Conservation (phyloP, 2,888 invertebrate genomes). For the Lasioglossum calceatum region DNA sequence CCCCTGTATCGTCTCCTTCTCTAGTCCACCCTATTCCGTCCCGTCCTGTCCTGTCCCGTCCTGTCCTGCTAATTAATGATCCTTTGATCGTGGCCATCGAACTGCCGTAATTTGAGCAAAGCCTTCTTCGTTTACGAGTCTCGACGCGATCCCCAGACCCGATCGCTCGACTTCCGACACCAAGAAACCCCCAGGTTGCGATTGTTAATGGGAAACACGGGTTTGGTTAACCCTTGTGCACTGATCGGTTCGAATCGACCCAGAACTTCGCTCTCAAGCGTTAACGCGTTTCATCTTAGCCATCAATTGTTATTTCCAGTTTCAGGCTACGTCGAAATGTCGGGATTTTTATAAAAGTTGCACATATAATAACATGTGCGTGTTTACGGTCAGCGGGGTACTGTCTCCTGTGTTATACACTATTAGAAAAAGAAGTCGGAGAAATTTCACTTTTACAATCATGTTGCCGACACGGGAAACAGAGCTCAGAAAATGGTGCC, state of each 20-base stretch:
- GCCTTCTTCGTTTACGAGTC: constrained; percentile 34
- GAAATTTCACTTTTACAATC: background rate
- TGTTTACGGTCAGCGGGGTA: too few species aligned
- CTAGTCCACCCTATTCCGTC: background rate
- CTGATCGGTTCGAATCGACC: background rate
- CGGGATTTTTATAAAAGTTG: too few species aligned
- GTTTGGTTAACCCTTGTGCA: background rate
- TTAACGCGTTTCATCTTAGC: background rate
- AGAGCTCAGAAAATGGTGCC: background rate
- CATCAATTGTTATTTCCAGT: background rate
- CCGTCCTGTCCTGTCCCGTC: background rate
- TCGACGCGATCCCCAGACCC: background rate
- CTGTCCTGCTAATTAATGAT: constrained; percentile 51
- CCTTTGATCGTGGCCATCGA: constrained; percentile 61
- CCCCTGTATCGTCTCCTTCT: background rate
- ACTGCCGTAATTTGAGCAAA: constrained; percentile 60
- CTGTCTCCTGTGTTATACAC: too few species aligned
- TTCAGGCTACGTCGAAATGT: background rate
- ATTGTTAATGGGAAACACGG: background rate
- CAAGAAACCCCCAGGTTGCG: constrained; percentile 4
- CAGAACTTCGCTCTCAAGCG: background rate
- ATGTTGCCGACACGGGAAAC: background rate
- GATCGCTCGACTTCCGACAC: background rate
- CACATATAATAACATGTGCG: too few species aligned
- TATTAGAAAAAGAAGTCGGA: background rate